phyloP scores from a whole-genome alignment of 2,113 vertebrate genomes.

The Apus apus region DNA sequence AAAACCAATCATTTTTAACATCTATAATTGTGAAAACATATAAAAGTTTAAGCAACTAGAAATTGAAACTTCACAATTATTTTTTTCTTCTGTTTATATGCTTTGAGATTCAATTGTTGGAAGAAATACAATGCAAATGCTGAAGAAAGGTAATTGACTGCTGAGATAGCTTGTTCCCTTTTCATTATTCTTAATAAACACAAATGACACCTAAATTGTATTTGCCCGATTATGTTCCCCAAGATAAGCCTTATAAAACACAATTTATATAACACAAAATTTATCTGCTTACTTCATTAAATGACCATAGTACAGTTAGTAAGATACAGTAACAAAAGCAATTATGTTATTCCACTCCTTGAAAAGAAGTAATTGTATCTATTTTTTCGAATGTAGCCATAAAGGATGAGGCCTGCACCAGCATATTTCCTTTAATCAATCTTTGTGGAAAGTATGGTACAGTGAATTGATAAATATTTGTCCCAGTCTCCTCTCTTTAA shows the following conservation, averaged over 20 bases:
- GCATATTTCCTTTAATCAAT: neutral
- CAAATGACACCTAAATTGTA: neutral
- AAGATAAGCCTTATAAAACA: neutral
- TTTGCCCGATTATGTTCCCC: neutral
- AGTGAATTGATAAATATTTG: neutral
- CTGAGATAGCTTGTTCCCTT: neutral
- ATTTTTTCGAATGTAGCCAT: neutral
- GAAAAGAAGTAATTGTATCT: neutral
- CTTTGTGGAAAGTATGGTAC: neutral
- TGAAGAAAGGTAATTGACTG: neutral
- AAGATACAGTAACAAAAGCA: neutral
- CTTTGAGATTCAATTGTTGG: neutral
- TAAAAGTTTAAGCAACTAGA: neutral
- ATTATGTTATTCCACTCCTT: neutral
- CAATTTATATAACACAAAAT: neutral
- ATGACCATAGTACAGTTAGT: neutral
- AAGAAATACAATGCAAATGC: neutral
- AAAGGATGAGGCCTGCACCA: neutral
- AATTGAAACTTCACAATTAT: neutral
- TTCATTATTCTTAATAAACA: conserved; percentile 36
- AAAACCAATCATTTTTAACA: neutral
- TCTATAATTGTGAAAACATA: neutral
- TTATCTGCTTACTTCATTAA: neutral
- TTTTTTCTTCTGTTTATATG: neutral
- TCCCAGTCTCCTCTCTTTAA: neutral